Conservation (phyloP, 1,140 invertebrate genomes). For the Platorchestia sp. region DNA sequence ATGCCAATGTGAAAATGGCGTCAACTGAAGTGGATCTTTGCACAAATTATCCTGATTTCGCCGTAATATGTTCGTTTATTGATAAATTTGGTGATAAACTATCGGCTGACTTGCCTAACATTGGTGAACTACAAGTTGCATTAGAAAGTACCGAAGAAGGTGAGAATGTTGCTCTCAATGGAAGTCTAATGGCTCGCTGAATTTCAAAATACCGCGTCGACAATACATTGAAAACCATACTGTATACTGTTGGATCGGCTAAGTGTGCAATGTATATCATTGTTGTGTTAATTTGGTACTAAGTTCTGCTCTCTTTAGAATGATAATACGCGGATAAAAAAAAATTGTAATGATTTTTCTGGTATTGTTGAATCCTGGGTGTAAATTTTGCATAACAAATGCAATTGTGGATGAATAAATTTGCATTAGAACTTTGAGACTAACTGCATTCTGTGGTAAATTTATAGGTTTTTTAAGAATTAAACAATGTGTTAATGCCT, state of each 20-base stretch:
- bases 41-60: slow-evolving; percentile 67
- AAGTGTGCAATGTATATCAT: no score
- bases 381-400: no score
- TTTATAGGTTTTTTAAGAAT: not conserved
- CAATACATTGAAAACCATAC: not conserved
- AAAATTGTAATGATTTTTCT: no score
- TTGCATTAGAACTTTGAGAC: not conserved
- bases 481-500: not conserved
- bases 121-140: slow-evolving; percentile 38
- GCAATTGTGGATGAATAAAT: no score
- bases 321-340: no score
- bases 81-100: slow-evolving; percentile 63
- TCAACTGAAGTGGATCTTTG: slow-evolving; percentile 67
- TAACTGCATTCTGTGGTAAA: not conserved
- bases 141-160: slow-evolving; percentile 49
- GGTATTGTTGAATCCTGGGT: no score
- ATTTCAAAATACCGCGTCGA: slow-evolving; percentile 46
- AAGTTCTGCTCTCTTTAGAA: no score
- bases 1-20: slow-evolving; percentile 68
- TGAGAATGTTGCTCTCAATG: not conserved
- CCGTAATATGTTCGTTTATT: slow-evolving; percentile 66
- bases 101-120: slow-evolving; percentile 34
- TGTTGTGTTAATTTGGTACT: not conserved
- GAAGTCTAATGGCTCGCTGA: not conserved
- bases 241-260: no score